Evolutionary conservation across 1,140 invertebrate species (phyloP).

Genomic region (Eupristina koningsbergeri): DNA sequence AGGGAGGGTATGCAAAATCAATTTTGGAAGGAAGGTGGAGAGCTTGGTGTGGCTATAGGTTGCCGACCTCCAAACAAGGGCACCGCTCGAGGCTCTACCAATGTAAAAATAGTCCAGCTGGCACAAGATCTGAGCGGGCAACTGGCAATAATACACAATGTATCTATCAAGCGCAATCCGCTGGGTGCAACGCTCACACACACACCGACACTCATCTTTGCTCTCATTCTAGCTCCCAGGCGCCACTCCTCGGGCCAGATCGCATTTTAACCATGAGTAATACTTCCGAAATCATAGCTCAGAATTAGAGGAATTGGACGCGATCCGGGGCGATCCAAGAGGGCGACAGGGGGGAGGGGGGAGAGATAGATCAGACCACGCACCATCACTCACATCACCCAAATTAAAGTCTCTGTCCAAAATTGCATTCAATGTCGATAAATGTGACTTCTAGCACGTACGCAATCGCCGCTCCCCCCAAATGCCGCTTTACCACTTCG

Average conservation of each 20-base stretch:
- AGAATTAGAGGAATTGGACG: not conserved
- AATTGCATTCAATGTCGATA: not conserved
- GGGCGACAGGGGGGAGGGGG: no score
- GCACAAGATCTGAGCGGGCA: constrained; percentile 5
- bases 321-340: not conserved
- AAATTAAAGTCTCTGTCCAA: not conserved
- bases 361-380: no score
- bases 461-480: not conserved
- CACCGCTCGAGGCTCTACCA: not conserved
- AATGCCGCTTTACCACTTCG: not conserved
- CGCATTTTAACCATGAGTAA: not conserved
- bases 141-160: constrained; percentile 11
- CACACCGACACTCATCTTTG: not conserved
- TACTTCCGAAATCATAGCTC: not conserved
- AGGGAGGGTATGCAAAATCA: not conserved
- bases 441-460: not conserved
- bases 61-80: constrained; percentile 28
- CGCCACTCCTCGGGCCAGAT: not conserved
- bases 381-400: not conserved
- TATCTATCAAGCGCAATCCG: constrained; percentile 21
- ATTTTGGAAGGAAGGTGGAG: not conserved
- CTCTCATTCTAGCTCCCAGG: not conserved
- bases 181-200: constrained; percentile 1
- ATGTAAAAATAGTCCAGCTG: constrained; percentile 14
- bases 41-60: constrained; percentile 3